Evolutionary conservation across 2,888 invertebrate genomes (phyloP).

Genomic region (Cetonia aurata): DNA sequence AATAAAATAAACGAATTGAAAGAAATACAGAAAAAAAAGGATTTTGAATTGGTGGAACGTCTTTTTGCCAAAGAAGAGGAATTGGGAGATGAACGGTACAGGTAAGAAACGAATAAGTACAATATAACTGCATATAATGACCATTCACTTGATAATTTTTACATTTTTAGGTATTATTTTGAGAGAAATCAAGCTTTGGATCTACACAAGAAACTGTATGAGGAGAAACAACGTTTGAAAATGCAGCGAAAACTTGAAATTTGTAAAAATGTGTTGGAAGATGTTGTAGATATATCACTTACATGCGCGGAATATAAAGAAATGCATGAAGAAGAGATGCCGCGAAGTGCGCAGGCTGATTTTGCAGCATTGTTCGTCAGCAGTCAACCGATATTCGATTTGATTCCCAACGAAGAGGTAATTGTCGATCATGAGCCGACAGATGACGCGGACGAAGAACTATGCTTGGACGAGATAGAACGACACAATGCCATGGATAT

Average conservation of each 20-base stretch:
- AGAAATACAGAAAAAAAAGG: conserved; percentile 68
- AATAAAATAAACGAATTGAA: conserved; percentile 70
- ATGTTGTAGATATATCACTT: conserved; percentile 70
- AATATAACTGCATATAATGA: not conserved
- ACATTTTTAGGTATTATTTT: conserved; percentile 57
- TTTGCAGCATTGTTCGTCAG: conserved; percentile 72
- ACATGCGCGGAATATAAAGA: conserved; percentile 69
- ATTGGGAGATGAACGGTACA: conserved; percentile 47
- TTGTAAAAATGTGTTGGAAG: conserved; percentile 70
- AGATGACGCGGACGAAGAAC: conserved; percentile 61
- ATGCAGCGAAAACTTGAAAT: conserved; percentile 67
- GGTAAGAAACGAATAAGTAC: conserved; percentile 36
- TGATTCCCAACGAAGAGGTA: conserved; percentile 61
- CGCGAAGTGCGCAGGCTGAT: conserved; percentile 68
- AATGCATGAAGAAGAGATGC: conserved; percentile 64
- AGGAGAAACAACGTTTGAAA: conserved; percentile 69
- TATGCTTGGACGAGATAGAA: conserved; percentile 67
- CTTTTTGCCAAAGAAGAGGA: conserved; percentile 49
- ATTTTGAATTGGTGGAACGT: conserved; percentile 65
- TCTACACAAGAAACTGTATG: conserved; percentile 70
- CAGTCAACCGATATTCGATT: conserved; percentile 70
- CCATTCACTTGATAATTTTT: not conserved
- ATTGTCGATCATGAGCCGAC: conserved; percentile 58
- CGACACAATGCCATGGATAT: conserved; percentile 71
- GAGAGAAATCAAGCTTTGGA: conserved; percentile 69